Evolutionary conservation across 2,113 vertebrate species (phyloP).

Genomic region (Prolemur simus): DNA sequence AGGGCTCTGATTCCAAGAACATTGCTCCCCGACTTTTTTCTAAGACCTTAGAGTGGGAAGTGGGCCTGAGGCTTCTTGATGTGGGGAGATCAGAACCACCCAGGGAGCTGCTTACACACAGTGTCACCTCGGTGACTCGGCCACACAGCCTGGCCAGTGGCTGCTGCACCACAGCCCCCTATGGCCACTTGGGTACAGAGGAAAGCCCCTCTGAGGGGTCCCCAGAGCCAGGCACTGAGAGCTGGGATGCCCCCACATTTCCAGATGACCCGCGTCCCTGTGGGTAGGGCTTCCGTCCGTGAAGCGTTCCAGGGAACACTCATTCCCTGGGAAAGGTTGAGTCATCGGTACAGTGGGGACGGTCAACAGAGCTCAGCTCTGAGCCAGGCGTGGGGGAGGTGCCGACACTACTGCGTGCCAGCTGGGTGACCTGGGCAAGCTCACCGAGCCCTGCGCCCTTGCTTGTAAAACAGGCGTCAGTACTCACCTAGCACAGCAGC

Average conservation of each 20-base stretch:
- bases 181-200: not conserved
- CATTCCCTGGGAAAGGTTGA: conserved; percentile 14
- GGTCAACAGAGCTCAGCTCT: not conserved
- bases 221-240: not conserved
- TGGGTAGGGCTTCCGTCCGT: not conserved
- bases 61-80: not conserved
- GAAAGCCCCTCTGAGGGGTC: not conserved
- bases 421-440: not conserved
- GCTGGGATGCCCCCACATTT: not conserved
- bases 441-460: not conserved
- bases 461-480: not conserved
- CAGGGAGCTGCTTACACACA: not conserved
- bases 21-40: not conserved
- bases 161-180: not conserved
- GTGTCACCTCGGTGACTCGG: not conserved
- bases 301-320: not conserved
- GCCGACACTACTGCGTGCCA: not conserved
- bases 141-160: fast-evolving
- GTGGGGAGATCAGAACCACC: not conserved
- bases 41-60: not conserved
- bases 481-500: not conserved
- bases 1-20: not conserved
- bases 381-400: not conserved
- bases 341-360: not conserved
- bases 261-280: not conserved